These are phyloP conservation scores for Aulostomus chinensis DNA, from an alignment of 2,797 vertebrate species.

Conservation along the genomic window DNA sequence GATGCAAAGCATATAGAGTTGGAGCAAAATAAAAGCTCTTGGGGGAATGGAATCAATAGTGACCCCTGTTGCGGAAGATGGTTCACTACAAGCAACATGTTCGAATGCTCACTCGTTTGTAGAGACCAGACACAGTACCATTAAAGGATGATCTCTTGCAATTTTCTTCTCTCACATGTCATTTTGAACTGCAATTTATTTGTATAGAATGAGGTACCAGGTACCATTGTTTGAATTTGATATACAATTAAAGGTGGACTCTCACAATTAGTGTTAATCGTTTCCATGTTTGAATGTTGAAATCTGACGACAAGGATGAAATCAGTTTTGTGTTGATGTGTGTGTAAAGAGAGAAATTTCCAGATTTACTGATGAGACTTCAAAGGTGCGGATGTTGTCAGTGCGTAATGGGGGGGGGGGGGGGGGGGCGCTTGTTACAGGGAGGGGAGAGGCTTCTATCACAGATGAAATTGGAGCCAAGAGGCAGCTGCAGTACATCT, in stretches of 20 bases:
- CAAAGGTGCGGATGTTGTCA: slow-evolving; percentile 58
- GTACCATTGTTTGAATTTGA: slow-evolving; percentile 3
- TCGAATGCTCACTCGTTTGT: not conserved
- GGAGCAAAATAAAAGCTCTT: slow-evolving; percentile 10
- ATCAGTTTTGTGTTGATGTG: slow-evolving; percentile 2
- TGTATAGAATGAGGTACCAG: not conserved
- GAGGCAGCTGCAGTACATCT: slow-evolving; percentile 84
- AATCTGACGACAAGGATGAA: not conserved
- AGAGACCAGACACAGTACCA: too few relatives aligned
- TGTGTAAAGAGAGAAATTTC: slow-evolving; percentile 4
- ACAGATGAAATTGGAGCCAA: slow-evolving; percentile 69
- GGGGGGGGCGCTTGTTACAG: not conserved
- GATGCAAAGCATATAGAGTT: slow-evolving; percentile 6
- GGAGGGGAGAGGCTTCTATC: slow-evolving; percentile 23
- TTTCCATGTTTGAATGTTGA: not conserved
- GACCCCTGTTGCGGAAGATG: not conserved
- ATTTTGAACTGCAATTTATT: not conserved
- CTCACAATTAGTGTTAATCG: not conserved
- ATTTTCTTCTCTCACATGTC: too few relatives aligned
- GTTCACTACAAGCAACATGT: not conserved
- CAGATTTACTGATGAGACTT: slow-evolving; percentile 56
- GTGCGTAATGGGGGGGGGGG: slow-evolving; percentile 39
- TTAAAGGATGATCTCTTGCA: too few relatives aligned
- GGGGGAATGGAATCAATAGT: too few relatives aligned
- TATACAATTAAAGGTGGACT: not conserved